These are phyloP conservation scores for Cettia cetti DNA, from an alignment of 2,113 vertebrate genomes.

Conservation along the genomic window DNA sequence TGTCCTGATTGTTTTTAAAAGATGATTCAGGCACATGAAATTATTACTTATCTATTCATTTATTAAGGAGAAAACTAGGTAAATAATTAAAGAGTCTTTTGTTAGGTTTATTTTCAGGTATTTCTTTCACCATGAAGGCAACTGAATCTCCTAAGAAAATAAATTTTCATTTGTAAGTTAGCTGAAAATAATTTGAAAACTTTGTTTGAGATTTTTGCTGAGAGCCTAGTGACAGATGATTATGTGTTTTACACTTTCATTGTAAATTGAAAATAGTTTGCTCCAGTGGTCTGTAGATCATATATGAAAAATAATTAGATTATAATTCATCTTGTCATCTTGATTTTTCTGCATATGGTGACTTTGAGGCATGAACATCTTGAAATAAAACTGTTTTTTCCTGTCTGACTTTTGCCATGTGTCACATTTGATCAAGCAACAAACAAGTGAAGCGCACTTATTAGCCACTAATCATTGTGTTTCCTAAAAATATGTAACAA, in stretches of 20 bases:
- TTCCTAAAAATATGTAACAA: background rate
- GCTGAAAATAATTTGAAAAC: background rate
- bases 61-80: background rate
- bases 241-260: background rate
- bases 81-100: background rate
- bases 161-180: background rate
- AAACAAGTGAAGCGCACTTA: background rate
- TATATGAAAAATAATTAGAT: background rate
- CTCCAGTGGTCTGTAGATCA: background rate
- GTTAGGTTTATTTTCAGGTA: background rate
- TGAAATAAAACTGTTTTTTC: background rate
- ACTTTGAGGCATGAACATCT: background rate
- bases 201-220: rapidly evolving
- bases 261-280: background rate
- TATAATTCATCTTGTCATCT: background rate
- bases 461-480: background rate
- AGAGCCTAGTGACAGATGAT: background rate
- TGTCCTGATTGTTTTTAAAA: background rate
- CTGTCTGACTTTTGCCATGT: background rate
- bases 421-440: background rate
- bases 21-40: background rate
- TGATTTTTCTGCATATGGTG: background rate
- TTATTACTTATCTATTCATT: background rate
- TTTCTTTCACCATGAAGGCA: background rate
- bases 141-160: background rate